A percentile compares a stretch with the other conserved stretches of the same genome.
phyloP scores from a whole-genome alignment of 2,888 invertebrate species.

The Keiferia lycopersicella region DNA sequence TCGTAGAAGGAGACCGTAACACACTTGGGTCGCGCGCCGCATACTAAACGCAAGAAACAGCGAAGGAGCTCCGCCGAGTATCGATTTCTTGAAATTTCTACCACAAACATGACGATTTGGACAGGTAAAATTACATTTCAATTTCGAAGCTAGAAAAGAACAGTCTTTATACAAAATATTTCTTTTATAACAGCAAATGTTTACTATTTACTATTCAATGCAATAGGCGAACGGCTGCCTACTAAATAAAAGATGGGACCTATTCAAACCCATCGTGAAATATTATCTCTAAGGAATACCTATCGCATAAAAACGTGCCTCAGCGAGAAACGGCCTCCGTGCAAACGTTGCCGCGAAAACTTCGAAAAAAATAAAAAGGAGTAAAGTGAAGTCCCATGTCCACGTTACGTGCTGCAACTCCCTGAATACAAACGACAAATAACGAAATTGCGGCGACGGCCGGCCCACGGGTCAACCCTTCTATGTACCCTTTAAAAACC shows the following conservation, averaged over 20 bases:
- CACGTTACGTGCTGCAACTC: slow-evolving; percentile 49
- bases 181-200: neutral
- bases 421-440: slow-evolving; percentile 64
- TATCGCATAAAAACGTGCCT: slow-evolving; percentile 32
- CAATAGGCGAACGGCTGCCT: slow-evolving; percentile 13
- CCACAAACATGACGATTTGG: slow-evolving; percentile 50
- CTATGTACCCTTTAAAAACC: slow-evolving; percentile 30
- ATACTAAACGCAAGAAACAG: slow-evolving; percentile 59
- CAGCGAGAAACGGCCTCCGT: slow-evolving; percentile 33
- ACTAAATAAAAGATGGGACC: slow-evolving; percentile 32
- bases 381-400: slow-evolving; percentile 59
- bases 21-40: slow-evolving; percentile 61
- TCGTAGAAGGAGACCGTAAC: slow-evolving; percentile 72
- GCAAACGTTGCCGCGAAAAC: slow-evolving; percentile 38
- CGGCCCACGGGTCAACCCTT: slow-evolving; percentile 43
- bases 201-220: slow-evolving; percentile 6
- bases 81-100: slow-evolving; percentile 61
- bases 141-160: neutral
- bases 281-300: slow-evolving; percentile 31
- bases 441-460: slow-evolving; percentile 50
- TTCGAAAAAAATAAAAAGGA: slow-evolving; percentile 44
- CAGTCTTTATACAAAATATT: neutral
- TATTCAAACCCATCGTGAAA: slow-evolving; percentile 30
- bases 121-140: slow-evolving; percentile 23
- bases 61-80: slow-evolving; percentile 46